Evolutionary conservation across 2,113 vertebrate genomes (phyloP).

Genomic region (Antigone vipio): DNA sequence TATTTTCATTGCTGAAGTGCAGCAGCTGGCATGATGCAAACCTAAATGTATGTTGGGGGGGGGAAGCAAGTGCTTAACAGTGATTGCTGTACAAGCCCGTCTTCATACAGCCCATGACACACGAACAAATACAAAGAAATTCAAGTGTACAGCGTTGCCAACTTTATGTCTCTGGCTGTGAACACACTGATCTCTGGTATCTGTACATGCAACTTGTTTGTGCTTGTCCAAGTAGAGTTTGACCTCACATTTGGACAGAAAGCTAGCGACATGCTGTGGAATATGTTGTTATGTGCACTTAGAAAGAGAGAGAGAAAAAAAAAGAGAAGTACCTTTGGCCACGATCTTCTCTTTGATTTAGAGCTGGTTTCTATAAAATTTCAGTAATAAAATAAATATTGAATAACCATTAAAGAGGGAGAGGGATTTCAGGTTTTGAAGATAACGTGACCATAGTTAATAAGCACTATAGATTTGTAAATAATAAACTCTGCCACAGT

Average conservation of each 20-base stretch:
- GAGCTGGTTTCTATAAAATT: background rate
- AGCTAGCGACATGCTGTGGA: rapidly evolving
- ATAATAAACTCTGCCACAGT: background rate
- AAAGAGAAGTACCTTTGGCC: background rate
- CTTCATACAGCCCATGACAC: background rate
- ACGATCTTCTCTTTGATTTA: background rate
- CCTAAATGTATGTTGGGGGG: background rate
- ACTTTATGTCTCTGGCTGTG: background rate
- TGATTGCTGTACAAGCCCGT: background rate
- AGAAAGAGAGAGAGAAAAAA: background rate
- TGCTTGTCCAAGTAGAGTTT: background rate
- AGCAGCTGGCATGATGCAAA: background rate
- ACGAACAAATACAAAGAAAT: background rate
- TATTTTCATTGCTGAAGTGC: slow-evolving; percentile 44
- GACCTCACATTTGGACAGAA: background rate
- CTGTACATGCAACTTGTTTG: background rate
- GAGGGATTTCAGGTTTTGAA: background rate
- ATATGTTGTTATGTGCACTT: background rate
- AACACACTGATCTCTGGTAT: background rate
- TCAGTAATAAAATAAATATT: background rate
- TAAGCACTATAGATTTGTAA: background rate
- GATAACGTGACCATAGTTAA: background rate
- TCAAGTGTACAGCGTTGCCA: background rate
- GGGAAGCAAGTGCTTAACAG: background rate
- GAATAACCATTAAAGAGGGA: background rate